Percentiles rank a stretch among this genome's conserved stretches.
Evolutionary conservation across 2,797 vertebrate species (phyloP).

Genomic region (Mus minutoides): DNA sequence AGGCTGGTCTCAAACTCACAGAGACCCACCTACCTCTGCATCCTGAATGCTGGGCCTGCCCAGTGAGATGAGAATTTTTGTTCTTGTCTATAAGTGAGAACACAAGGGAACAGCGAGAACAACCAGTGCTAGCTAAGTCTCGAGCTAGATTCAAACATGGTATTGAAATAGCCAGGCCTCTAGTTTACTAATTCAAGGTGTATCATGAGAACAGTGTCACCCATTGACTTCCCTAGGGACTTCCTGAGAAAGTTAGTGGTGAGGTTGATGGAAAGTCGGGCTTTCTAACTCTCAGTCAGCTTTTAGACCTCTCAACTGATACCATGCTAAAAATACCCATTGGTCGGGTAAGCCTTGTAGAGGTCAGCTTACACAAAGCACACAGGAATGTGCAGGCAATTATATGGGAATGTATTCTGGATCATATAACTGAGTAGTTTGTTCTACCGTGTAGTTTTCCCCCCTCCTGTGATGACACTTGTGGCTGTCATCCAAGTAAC

Average conservation of each 20-base stretch:
- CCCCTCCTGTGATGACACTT: background rate
- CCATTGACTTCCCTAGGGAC: background rate
- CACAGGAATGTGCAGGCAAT: background rate
- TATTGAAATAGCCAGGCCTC: background rate
- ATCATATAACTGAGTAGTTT: constrained; percentile 9
- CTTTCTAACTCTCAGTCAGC: background rate
- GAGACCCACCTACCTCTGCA: background rate
- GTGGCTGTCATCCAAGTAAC: constrained; percentile 10
- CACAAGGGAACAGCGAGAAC: background rate
- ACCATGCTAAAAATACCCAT: background rate
- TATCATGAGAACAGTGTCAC: background rate
- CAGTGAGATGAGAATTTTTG: background rate
- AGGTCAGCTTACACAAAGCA: background rate
- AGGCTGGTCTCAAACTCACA: background rate
- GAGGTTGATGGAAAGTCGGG: background rate
- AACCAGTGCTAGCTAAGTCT: background rate
- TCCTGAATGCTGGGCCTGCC: background rate
- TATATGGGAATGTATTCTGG: background rate
- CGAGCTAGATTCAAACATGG: constrained; percentile 16
- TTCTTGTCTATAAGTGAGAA: background rate
- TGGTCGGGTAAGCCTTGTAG: background rate
- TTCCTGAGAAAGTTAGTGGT: background rate
- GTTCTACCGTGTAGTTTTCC: background rate
- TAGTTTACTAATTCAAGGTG: background rate
- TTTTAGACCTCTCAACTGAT: background rate